Base-by-base conservation (phyloP, 2,888 invertebrate species). In the Onthophagus sagittarius region DNA sequence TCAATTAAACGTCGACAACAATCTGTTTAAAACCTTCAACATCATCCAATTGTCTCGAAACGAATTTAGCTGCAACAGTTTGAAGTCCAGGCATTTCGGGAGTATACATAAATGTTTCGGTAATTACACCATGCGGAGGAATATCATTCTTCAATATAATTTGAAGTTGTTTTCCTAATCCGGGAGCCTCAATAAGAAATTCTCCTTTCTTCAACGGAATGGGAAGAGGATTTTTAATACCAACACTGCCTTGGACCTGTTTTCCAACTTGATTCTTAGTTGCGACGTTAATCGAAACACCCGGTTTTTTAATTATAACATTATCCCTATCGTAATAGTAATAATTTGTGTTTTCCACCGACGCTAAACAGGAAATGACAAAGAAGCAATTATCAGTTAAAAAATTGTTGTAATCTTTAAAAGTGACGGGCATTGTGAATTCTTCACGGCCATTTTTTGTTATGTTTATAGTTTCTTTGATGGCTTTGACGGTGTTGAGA, bases 251-350 rank as follows among this genome's bases (percentile, higher is more conserved):
- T 63, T 83, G 82, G 32, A 88, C 82, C 69, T 85, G 82, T 77
- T 86, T 81, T 0, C 86, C 87, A 63, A 86, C 70, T 31, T 71
- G 87, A 2, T 89, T 87, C 75, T 86, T 86, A 23, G 88, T 88
- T 23, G 88, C 88, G 71, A 90, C 85, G 7, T 88, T 86, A 76
- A 95, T 91, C 82, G 92, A 91, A 74, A 95, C 93, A 79, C 94
- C 94, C 0, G 95, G 95, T 79, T 94, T 94, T 31, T 93, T 87
- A 7, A 95, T 92, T 78, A 94, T 88, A 82, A 95, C 94, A 84
- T 94, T 94, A 78, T 94, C 94, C 85, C 94, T 93, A 0, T 93
- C 94, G 81, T 91, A 94, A 82, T 93, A 95, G 80, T 94, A 94
- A 82, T 90, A 94, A 71, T 92, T 90, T 0, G 91, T 94, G 72